Base-by-base conservation (phyloP, 2,797 vertebrate species). In the Helarctos malayanus region DNA sequence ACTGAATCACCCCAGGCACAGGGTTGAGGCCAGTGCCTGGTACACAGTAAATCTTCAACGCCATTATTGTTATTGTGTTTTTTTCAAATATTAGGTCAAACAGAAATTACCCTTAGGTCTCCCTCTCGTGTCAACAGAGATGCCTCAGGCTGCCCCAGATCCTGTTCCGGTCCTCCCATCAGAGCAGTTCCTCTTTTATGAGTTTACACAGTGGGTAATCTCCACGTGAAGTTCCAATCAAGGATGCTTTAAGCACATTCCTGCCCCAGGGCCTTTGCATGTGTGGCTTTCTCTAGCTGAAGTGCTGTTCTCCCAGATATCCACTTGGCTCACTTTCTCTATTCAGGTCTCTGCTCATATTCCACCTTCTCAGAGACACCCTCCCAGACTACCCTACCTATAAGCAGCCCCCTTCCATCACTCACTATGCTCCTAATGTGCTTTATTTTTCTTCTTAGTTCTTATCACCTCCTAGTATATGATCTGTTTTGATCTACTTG, bases 251-350 rank as follows among this genome's bases (percentile, higher is more conserved):
- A 52, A 38, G 52, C 8, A 27, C 32, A 25, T 21, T n/a, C 11
- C 32, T 73, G n/a, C 90, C 93, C 78, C 91, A 61, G 95, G 80
- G n/a, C 63, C n/a, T 91, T 93, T 94, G 80, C 56, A 90, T 3
- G 0, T 16, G 35, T 56, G 3, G 4, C n/a, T 82, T 80, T 32
- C 19, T 29, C 47, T 61, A 49, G 5, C 84, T 63, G 18, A 12
- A 61, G 32, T 29, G 7, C 15, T 59, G 8, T 57, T 76, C 35
- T 63, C 35, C 47, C 75, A 83, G 52, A 75, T 8, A 56, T 0
- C 57, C 14, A 10, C 25, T 23, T 35, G 35, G 32, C 8, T 49
- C 29, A 29, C 5, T 59, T 25, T 63, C 29, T 68, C 27, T 21
- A 56, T 49, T 52, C 52, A 84, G 35, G n/a, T 63, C 25, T 47